A percentile compares a stretch with the other conserved stretches of the same genome.
These are phyloP conservation scores for Gymnocypris eckloni DNA, from an alignment of 2,797 vertebrate species.

Conservation along the genomic window DNA sequence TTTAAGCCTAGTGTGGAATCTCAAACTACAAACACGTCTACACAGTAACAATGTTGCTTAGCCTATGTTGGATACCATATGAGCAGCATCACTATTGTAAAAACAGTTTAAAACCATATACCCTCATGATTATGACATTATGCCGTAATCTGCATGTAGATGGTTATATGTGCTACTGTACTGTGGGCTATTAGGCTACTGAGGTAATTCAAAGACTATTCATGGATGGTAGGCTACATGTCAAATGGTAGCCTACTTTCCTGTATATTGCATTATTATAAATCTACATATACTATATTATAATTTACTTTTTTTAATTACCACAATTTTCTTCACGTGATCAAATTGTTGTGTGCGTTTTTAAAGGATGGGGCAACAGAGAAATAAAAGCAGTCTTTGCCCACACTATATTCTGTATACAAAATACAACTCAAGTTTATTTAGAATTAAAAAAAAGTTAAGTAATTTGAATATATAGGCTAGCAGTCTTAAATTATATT, in stretches of 20 bases:
- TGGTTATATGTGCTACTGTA: neutral
- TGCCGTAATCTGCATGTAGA: neutral
- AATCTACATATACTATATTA: neutral
- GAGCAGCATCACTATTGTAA: neutral
- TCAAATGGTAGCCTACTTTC: neutral
- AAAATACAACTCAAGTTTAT: neutral
- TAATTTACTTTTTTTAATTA: neutral
- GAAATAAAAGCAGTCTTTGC: neutral
- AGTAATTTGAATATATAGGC: neutral
- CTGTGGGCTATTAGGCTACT: neutral
- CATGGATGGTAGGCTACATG: neutral
- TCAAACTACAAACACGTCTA: neutral
- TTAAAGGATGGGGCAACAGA: neutral
- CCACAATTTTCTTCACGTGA: neutral
- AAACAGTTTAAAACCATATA: neutral
- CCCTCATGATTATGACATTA: neutral
- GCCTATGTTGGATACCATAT: neutral
- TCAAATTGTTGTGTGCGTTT: neutral
- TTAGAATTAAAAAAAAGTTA: neutral
- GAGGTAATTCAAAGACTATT: neutral
- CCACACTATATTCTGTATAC: too few relatives aligned
- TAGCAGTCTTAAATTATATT: neutral
- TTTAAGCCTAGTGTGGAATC: neutral
- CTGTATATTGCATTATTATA: neutral
- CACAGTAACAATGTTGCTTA: neutral